phyloP scores from a whole-genome alignment of 2,888 invertebrate species.

The Cactoblastis cactorum region DNA sequence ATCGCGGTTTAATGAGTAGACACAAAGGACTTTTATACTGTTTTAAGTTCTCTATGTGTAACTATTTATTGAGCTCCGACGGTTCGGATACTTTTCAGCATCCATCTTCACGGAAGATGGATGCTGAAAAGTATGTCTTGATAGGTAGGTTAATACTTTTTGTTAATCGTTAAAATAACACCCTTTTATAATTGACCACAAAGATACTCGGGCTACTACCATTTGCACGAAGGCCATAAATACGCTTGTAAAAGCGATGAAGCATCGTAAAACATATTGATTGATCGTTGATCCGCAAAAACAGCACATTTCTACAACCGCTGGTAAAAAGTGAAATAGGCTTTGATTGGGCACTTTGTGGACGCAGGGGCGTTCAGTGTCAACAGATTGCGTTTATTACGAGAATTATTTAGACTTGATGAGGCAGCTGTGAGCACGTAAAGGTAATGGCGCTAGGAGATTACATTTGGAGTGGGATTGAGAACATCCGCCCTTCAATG shows the following conservation, averaged over 20 bases:
- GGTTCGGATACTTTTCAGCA: too few species aligned
- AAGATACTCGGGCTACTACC: background rate
- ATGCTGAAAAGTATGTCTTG: too few species aligned
- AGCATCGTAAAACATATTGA: slow-evolving; percentile 12
- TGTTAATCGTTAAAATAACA: too few species aligned
- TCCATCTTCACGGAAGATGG: too few species aligned
- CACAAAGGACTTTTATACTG: too few species aligned
- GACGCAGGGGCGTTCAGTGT: slow-evolving; percentile 31
- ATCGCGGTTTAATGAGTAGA: too few species aligned
- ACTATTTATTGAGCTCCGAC: too few species aligned
- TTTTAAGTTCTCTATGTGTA: too few species aligned
- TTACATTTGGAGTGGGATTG: slow-evolving; percentile 55
- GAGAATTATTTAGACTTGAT: slow-evolving; percentile 47
- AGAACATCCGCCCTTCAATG: slow-evolving; percentile 51
- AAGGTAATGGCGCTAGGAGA: slow-evolving; percentile 53
- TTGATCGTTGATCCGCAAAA: slow-evolving; percentile 3
- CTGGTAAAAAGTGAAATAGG: slow-evolving; percentile 12
- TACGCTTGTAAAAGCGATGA: slow-evolving; percentile 5
- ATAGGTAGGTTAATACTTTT: too few species aligned
- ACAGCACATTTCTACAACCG: slow-evolving; percentile 1
- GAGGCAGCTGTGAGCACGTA: slow-evolving; percentile 39
- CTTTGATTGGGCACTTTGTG: slow-evolving; percentile 26
- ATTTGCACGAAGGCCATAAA: background rate
- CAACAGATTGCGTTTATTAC: slow-evolving; percentile 51
- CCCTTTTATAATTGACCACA: too few species aligned